Conservation (phyloP, 2,797 vertebrate genomes). For the Naso thynnoides region DNA sequence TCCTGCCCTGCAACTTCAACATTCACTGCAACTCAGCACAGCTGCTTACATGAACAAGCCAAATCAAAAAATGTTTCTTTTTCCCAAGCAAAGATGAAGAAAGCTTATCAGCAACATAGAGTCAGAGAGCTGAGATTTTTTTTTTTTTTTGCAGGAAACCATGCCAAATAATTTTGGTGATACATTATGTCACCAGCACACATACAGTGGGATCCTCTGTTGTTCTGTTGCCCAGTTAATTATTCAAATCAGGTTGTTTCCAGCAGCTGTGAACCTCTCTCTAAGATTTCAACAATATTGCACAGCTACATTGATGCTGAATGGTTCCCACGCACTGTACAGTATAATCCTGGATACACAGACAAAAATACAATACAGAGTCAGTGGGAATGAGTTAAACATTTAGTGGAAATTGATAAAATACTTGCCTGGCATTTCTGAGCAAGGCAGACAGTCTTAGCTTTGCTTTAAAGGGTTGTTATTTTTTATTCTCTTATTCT, state of each 20-base stretch:
- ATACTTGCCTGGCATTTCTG: background rate
- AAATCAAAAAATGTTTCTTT: background rate
- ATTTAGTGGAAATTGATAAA: slow-evolving; percentile 29
- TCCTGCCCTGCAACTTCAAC: background rate
- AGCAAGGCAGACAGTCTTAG: background rate
- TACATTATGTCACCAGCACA: slow-evolving; percentile 38
- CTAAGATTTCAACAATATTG: slow-evolving; percentile 43
- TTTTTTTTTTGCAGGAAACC: slow-evolving; percentile 20
- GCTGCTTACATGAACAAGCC: slow-evolving; percentile 11
- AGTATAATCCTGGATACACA: slow-evolving; percentile 30
- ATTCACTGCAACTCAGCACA: background rate
- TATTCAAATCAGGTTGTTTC: slow-evolving; percentile 50
- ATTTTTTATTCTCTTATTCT: background rate
- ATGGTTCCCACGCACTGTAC: slow-evolving; percentile 48
- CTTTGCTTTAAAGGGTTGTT: background rate
- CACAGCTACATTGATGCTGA: slow-evolving; percentile 24
- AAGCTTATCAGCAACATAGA: slow-evolving; percentile 15
- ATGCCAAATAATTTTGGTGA: slow-evolving; percentile 36
- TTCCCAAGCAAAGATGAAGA: background rate
- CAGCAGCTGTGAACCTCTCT: slow-evolving; percentile 36
- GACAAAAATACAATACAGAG: slow-evolving; percentile 36
- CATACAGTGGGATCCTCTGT: slow-evolving; percentile 23
- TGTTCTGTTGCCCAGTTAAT: slow-evolving; percentile 39
- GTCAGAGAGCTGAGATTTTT: slow-evolving; percentile 6
- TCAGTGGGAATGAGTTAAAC: slow-evolving; percentile 25